Percentiles rank a stretch among this genome's conserved stretches.
These are phyloP conservation scores for Sebastes miniatus DNA, from an alignment of 2,797 vertebrate species.

Conservation along the genomic window DNA sequence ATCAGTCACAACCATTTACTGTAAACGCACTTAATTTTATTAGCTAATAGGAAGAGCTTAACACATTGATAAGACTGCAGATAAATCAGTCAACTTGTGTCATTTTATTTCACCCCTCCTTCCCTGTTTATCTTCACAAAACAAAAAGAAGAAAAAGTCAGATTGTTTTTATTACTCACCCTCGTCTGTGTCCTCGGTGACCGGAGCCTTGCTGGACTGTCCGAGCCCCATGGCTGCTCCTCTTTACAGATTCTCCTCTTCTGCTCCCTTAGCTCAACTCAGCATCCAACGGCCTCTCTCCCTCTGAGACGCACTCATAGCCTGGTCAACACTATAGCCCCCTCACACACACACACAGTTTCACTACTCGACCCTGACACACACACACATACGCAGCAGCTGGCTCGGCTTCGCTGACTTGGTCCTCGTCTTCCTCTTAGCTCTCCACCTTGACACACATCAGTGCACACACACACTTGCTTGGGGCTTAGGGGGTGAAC, in stretches of 20 bases:
- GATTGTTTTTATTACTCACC: conserved; percentile 66
- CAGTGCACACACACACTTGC: conserved; percentile 21
- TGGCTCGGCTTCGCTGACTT: conserved; percentile 47
- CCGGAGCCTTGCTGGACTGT: conserved; percentile 83
- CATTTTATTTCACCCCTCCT: background rate
- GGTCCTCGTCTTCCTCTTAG: conserved; percentile 38
- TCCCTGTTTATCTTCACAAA: background rate
- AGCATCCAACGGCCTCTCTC: conserved; percentile 60
- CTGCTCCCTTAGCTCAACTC: conserved; percentile 62
- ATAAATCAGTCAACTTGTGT: background rate
- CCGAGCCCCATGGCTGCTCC: conserved; percentile 83
- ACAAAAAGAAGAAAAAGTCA: background rate
- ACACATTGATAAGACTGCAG: background rate
- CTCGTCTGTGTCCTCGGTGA: conserved; percentile 72
- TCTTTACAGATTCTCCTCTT: conserved; percentile 39
- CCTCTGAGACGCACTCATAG: conserved; percentile 63
- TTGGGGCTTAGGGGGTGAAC: background rate
- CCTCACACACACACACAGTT: conserved; percentile 24
- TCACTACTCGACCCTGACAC: conserved; percentile 17
- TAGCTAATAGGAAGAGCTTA: background rate
- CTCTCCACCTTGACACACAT: conserved; percentile 57
- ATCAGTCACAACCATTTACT: background rate
- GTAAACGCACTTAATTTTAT: conserved; percentile 2
- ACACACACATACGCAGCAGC: conserved; percentile 24
- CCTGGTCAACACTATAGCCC: conserved; percentile 48